These are phyloP conservation scores for Arothron firmamentum DNA, from an alignment of 2,113 vertebrate genomes.

Conservation along the genomic window DNA sequence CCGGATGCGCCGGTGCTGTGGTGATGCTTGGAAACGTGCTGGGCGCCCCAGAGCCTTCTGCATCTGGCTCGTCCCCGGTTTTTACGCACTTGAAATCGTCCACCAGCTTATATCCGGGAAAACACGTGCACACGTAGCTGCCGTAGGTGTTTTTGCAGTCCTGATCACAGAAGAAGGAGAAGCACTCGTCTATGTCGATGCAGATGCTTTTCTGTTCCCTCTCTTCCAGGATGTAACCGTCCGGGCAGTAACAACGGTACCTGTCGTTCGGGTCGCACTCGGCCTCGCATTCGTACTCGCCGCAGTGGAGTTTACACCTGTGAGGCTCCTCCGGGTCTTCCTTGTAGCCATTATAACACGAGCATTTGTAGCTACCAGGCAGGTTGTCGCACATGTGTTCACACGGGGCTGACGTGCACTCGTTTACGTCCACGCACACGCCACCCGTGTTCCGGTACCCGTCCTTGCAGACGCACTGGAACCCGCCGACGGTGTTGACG, in stretches of 20 bases:
- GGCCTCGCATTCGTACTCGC: slow-evolving; percentile 40
- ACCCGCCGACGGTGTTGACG: slow-evolving; percentile 41
- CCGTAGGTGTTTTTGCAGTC: slow-evolving; percentile 56
- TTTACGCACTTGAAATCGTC: slow-evolving; percentile 6
- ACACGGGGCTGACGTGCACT: slow-evolving; percentile 62
- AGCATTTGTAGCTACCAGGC: slow-evolving; percentile 55
- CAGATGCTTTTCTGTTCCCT: fast-evolving
- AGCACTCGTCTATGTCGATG: slow-evolving; percentile 67
- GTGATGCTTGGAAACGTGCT: neutral
- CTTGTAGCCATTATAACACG: slow-evolving; percentile 41
- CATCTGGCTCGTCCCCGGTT: neutral
- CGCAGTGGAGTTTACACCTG: slow-evolving; percentile 56
- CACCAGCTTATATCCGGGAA: slow-evolving; percentile 32
- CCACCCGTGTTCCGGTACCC: slow-evolving; percentile 34
- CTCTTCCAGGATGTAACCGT: slow-evolving; percentile 48
- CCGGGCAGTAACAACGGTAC: slow-evolving; percentile 59
- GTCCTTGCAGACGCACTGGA: slow-evolving; percentile 53
- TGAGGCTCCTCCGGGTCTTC: neutral
- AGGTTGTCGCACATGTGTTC: slow-evolving; percentile 61
- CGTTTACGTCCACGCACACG: slow-evolving; percentile 61
- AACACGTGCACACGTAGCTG: slow-evolving; percentile 55
- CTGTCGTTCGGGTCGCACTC: slow-evolving; percentile 65
- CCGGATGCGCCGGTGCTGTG: neutral
- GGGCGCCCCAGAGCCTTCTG: slow-evolving; percentile 6
- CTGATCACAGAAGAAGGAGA: slow-evolving; percentile 6